Evolutionary conservation across 2,113 vertebrate genomes (phyloP).

Genomic region (Eidolon helvum): DNA sequence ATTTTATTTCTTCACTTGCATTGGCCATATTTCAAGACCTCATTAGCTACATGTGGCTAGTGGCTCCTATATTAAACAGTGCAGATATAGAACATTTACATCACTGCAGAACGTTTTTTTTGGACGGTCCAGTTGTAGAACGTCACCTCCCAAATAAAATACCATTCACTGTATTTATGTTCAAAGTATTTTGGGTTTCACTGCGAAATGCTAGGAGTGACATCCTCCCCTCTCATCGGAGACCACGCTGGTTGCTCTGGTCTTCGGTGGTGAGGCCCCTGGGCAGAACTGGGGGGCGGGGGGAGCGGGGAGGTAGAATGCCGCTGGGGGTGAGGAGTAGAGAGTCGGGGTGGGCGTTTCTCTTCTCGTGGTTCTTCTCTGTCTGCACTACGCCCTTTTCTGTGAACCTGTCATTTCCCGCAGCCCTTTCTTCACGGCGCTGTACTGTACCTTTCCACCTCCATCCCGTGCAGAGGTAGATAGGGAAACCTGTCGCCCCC

Average conservation of each 20-base stretch:
- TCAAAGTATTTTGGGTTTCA: not conserved
- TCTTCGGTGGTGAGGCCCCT: not conserved
- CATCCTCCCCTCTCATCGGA: not conserved
- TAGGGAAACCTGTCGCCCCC: not conserved
- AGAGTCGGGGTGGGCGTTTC: not conserved
- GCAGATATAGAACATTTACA: not conserved
- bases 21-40: not conserved
- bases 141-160: not conserved
- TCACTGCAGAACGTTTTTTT: not conserved
- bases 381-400: not conserved
- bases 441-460: no score
- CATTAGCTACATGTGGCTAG: not conserved
- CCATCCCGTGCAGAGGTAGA: not conserved
- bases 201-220: not conserved
- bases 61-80: not conserved
- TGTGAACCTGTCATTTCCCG: not conserved
- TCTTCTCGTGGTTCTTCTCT: not conserved
- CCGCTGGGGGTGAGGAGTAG: not conserved
- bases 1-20: not conserved
- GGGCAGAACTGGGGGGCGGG: not conserved
- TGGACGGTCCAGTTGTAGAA: not conserved
- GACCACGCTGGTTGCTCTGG: not conserved
- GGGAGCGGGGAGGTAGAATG: not conserved
- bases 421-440: not conserved
- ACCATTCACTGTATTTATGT: not conserved